These are phyloP conservation scores for Porphyrio hochstetteri DNA, from an alignment of 2,113 vertebrate genomes.

Conservation along the genomic window DNA sequence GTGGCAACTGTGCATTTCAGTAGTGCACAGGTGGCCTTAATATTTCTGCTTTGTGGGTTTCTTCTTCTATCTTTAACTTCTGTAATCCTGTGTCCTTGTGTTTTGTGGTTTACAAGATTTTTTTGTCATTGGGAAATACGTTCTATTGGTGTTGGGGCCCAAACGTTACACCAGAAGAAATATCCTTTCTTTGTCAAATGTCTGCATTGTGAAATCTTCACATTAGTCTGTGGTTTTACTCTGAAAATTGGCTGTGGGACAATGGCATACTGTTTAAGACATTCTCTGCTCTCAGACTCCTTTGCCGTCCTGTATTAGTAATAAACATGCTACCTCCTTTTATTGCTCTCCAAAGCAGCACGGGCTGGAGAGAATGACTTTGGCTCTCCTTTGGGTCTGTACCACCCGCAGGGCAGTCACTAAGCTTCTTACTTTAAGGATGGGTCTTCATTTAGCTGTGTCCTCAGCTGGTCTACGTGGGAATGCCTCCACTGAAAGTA, in stretches of 20 bases:
- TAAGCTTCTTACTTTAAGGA: background rate
- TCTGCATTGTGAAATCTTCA: conserved; percentile 56
- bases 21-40: conserved; percentile 28
- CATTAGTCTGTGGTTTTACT: conserved; percentile 48
- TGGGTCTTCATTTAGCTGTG: background rate
- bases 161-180: conserved; percentile 45
- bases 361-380: background rate
- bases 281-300: background rate
- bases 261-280: background rate
- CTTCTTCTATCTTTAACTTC: conserved; percentile 51
- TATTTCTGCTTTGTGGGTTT: conserved; percentile 53
- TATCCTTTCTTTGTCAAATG: conserved; percentile 36
- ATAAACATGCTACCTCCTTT: background rate
- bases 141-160: background rate
- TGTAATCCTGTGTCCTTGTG: conserved; percentile 27
- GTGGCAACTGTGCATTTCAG: background rate
- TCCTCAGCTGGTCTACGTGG: background rate
- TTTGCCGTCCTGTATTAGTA: background rate
- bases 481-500: background rate
- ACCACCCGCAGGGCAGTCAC: background rate
- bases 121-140: conserved; percentile 32
- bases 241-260: conserved; percentile 17
- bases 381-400: background rate
- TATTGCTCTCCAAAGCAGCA: background rate
- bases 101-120: conserved; percentile 45